A percentile compares a stretch with the other conserved stretches of the same genome.
Conservation (phyloP, 1,140 invertebrate species). For the Heterodera schachtii region DNA sequence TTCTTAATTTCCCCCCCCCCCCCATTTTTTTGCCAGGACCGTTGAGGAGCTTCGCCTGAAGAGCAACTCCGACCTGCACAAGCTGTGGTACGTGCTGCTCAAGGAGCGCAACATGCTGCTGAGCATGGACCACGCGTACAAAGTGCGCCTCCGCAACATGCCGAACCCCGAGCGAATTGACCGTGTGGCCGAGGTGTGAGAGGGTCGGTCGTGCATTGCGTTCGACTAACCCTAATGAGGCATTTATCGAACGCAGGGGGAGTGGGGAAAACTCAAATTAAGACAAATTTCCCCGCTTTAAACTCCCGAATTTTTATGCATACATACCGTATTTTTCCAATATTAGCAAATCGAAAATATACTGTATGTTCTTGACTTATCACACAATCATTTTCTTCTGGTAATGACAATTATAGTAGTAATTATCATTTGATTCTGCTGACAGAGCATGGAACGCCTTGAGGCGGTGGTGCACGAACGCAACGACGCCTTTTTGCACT, state of each 20-base stretch:
- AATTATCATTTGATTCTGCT: too few species aligned
- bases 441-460: constrained; percentile 88
- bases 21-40: constrained; percentile 67
- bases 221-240: too few species aligned
- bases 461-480: constrained; percentile 87
- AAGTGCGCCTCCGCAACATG: constrained; percentile 74
- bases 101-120: constrained; percentile 96
- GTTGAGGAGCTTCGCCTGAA: constrained; percentile 88
- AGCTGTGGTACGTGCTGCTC: constrained; percentile 92
- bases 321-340: too few species aligned
- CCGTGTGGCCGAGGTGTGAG: constrained; percentile 73
- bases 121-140: constrained; percentile 88
- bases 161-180: constrained; percentile 92
- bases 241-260: too few species aligned
- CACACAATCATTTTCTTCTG: constrained; percentile 8
- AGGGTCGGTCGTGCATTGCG: too few species aligned
- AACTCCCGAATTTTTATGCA: too few species aligned
- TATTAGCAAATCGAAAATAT: too few species aligned
- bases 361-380: not conserved
- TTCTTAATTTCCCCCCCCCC: not conserved
- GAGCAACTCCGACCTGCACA: constrained; percentile 92
- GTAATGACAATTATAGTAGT: too few species aligned
- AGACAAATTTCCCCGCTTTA: too few species aligned
- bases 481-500: constrained; percentile 82
- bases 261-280: too few species aligned